A percentile compares a stretch with the other conserved stretches of the same genome.
These are phyloP conservation scores for Leptosomus discolor DNA, from an alignment of 2,113 vertebrate species.

Conservation along the genomic window DNA sequence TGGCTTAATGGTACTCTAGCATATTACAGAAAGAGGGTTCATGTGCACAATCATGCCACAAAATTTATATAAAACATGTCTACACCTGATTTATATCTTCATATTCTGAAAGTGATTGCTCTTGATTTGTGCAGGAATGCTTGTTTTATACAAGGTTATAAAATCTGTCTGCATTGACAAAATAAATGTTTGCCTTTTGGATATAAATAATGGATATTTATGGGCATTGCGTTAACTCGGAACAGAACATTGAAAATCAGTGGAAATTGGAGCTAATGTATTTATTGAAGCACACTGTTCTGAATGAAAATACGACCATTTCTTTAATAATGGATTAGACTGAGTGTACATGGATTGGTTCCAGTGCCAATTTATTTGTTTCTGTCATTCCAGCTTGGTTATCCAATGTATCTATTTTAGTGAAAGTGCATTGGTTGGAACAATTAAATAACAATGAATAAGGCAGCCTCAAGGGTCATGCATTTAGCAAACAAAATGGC, in stretches of 20 bases:
- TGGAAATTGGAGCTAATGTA: conserved; percentile 9
- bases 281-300: conserved; percentile 24
- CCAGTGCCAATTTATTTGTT: conserved; percentile 32
- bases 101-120: not conserved
- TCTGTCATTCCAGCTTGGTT: conserved; percentile 22
- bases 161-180: not conserved
- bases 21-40: not conserved
- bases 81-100: not conserved
- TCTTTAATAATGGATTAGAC: conserved; percentile 30
- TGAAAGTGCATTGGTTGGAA: conserved; percentile 6
- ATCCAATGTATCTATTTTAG: conserved; percentile 34
- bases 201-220: conserved; percentile 41
- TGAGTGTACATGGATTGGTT: conserved; percentile 5
- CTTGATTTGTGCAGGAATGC: not conserved
- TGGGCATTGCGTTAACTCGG: not conserved
- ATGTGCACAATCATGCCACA: not conserved
- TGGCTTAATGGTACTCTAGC: not conserved
- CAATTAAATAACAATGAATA: conserved; percentile 53
- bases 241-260: conserved; percentile 31
- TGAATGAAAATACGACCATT: conserved; percentile 51
- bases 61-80: not conserved
- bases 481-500: conserved; percentile 29
- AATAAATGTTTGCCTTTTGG: not conserved
- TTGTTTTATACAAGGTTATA: not conserved
- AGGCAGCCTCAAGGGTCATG: conserved; percentile 2